Evolutionary conservation across 2,113 vertebrate genomes (phyloP).

Genomic region (Nansenia antarctica): DNA sequence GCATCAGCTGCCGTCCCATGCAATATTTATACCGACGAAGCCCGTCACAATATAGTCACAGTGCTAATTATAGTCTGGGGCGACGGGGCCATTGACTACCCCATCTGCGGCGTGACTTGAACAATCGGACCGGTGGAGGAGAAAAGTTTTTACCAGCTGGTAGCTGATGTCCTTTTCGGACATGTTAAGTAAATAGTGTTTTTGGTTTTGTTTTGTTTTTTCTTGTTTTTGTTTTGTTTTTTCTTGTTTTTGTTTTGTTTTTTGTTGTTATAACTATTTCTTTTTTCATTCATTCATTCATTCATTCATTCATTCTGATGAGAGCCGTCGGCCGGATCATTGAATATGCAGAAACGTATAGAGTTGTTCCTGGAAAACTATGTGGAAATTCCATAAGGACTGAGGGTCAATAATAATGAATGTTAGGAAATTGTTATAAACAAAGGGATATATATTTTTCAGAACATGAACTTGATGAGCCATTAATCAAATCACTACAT

Average conservation of each 20-base stretch:
- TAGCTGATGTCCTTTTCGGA: constrained; percentile 71
- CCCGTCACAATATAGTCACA: constrained; percentile 76
- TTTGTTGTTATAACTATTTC: too few species aligned
- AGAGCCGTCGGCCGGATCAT: too few species aligned
- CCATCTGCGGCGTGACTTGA: constrained; percentile 68
- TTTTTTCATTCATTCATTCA: too few species aligned
- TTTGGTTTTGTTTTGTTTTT: too few species aligned
- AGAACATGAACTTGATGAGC: background rate
- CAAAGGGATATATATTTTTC: background rate
- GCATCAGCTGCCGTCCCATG: constrained; percentile 93
- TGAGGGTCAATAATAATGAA: constrained; percentile 46
- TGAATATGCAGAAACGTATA: constrained; percentile 62
- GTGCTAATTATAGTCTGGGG: constrained; percentile 80
- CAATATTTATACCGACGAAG: constrained; percentile 94
- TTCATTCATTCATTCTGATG: too few species aligned
- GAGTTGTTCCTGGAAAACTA: background rate
- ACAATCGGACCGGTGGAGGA: constrained; percentile 71
- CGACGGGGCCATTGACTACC: constrained; percentile 71
- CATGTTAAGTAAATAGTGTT: too few species aligned
- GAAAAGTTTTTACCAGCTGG: constrained; percentile 77
- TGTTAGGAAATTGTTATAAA: background rate
- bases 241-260: too few species aligned
- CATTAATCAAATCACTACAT: background rate
- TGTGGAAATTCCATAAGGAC: background rate
- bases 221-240: too few species aligned